Percentiles rank a stretch among this genome's conserved stretches.
phyloP scores from a whole-genome alignment of 2,113 vertebrate genomes.

The Raja brachyura region DNA sequence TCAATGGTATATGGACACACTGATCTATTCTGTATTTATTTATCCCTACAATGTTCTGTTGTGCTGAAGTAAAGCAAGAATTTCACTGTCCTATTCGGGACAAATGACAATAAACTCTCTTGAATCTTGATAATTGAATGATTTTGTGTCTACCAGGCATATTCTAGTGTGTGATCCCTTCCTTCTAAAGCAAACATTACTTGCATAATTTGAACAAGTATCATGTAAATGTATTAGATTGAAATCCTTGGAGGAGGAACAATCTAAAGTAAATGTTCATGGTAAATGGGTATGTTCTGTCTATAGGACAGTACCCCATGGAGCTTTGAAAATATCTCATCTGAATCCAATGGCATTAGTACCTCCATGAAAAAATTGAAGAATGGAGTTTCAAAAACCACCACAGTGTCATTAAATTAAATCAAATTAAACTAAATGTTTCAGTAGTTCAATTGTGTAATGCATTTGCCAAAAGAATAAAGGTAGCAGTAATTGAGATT shows the following conservation, averaged over 20 bases:
- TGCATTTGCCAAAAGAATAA: too few species aligned
- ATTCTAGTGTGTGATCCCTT: background rate
- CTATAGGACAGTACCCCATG: background rate
- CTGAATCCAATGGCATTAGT: background rate
- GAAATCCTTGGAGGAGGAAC: background rate
- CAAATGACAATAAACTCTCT: too few species aligned
- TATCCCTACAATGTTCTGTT: too few species aligned
- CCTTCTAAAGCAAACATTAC: background rate
- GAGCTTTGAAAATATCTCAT: background rate
- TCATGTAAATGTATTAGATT: background rate
- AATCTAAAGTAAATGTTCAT: background rate
- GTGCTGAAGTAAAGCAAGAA: too few species aligned
- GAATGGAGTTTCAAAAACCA: background rate
- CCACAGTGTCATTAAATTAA: background rate
- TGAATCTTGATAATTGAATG: too few species aligned
- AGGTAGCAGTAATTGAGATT: too few species aligned
- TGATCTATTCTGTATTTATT: too few species aligned
- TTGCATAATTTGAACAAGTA: background rate
- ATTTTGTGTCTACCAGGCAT: too few species aligned
- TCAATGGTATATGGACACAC: too few species aligned
- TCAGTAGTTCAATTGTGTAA: too few species aligned
- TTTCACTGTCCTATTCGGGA: too few species aligned
- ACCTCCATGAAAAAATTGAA: background rate
- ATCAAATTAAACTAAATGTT: too few species aligned
- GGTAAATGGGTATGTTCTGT: background rate